Evolutionary conservation across 35 echinoderm and acorn worm genomes (phyloP), one percentile per base, ranked within the genome.

Genomic region (Acanthaster planci): DNA sequence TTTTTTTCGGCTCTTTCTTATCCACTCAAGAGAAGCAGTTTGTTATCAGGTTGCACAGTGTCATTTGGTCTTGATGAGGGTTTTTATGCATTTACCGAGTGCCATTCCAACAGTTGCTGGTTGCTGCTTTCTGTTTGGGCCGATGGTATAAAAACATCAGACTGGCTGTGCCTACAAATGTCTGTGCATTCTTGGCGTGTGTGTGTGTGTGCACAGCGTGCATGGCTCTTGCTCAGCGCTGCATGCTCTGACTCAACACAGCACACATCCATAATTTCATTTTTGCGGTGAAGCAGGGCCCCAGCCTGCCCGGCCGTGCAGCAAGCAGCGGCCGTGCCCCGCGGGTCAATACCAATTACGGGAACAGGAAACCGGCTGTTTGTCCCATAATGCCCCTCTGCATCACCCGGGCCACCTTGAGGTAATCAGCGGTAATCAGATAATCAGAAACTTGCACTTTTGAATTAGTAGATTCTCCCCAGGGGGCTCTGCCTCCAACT

Each of bases 391-490:
- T 72, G 64, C 64, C 64, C 64, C 34, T 34, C 64, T 34, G 64
- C 64, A 72, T 72, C 64, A 72, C 64, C 64, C 64, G 14, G 30
- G 30, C 64, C 64, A 72, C 64, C 64, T 72, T 72, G 64, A 72
- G 64, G 10, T 72, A 72, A 72, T 72, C 64, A 72, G 64, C 22
- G 26, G 64, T 72, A 72, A 72, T 72, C 64, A 72, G 64, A 72
- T 72, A 72, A 72, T 72, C 64, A 72, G 64, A 72, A 72, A 72
- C 64, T 72, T 72, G 64, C 64, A 72, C 64, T 72, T 72, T 72
- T 72, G 29, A 72, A 72, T 72, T 72, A 72, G 26, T 14, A 2
- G 64, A 36, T 72, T 34, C 64, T 26, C 64, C 64, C 26, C 14
- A 12, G 64, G 64, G 64, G 26, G 23, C 30, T 26, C 64, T 47